phyloP scores from a whole-genome alignment of 2,113 vertebrate species.

The Thamnophis sirtalis region DNA sequence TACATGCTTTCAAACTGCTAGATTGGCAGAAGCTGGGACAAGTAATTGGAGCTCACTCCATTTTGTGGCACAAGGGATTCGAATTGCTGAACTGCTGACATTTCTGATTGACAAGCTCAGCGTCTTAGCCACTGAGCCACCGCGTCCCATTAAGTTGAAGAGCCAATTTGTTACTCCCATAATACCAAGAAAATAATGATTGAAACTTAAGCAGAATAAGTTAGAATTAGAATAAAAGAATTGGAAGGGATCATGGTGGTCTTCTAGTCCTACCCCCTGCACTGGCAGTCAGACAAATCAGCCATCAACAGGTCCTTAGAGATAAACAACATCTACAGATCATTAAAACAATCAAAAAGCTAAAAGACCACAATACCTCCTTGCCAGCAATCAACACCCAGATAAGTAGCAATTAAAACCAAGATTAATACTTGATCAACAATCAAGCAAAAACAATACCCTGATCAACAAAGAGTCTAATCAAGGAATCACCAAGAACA shows the following conservation, averaged over 20 bases:
- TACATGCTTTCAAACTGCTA: too few species aligned
- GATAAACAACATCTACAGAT: not conserved
- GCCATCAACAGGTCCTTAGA: not conserved
- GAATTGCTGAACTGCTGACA: too few species aligned
- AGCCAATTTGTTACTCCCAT: not conserved
- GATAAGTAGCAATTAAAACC: not conserved
- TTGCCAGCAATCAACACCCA: not conserved
- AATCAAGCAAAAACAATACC: not conserved
- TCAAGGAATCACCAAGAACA: not conserved
- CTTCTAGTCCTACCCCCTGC: too few species aligned
- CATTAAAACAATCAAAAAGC: not conserved
- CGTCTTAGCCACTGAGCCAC: too few species aligned
- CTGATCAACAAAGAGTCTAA: not conserved
- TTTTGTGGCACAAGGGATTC: too few species aligned
- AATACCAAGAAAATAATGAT: not conserved
- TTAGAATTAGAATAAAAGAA: not conserved
- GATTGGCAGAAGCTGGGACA: too few species aligned
- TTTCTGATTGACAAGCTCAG: too few species aligned
- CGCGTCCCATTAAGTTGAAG: too few species aligned
- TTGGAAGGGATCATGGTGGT: too few species aligned
- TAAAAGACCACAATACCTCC: not conserved
- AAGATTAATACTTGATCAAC: not conserved
- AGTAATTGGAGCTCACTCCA: too few species aligned
- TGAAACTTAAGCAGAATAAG: not conserved
- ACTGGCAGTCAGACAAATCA: not conserved